A percentile compares a stretch with the other conserved stretches of the same genome.
Conservation (phyloP, 2,113 vertebrate species). For the Pseudonaja textilis region DNA sequence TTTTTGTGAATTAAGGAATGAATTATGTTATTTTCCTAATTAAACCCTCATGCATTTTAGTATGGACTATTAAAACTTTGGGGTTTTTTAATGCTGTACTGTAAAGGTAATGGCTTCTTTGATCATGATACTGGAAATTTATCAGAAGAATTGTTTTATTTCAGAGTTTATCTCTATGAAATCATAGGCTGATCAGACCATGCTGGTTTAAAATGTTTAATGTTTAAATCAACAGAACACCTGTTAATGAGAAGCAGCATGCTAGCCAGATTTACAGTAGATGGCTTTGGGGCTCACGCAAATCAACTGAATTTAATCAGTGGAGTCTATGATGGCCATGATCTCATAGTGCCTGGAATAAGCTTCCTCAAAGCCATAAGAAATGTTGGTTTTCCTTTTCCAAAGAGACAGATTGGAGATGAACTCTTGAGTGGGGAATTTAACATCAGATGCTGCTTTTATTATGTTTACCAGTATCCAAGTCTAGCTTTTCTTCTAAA, state of each 20-base stretch:
- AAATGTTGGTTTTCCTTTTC: background rate
- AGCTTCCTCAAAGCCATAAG: background rate
- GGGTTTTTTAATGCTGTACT: background rate
- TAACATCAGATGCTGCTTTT: background rate
- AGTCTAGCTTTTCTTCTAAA: background rate
- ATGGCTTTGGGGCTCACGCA: background rate
- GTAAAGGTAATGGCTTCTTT: background rate
- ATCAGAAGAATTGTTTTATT: background rate
- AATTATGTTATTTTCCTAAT: constrained; percentile 42
- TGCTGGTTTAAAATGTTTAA: background rate
- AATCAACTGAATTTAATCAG: constrained; percentile 1
- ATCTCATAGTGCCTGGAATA: background rate
- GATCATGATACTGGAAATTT: background rate
- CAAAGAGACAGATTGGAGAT: background rate
- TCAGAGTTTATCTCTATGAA: background rate
- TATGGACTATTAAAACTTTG: background rate
- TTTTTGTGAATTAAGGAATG: constrained; percentile 55
- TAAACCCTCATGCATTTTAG: background rate
- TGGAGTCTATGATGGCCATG: background rate
- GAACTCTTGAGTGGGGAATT: background rate
- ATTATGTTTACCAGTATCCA: background rate
- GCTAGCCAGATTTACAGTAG: background rate
- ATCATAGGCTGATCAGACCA: background rate
- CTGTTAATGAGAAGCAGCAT: background rate
- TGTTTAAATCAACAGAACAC: background rate